Base-by-base conservation (phyloP, 1,140 invertebrate genomes). In the Drosophila busckii region DNA sequence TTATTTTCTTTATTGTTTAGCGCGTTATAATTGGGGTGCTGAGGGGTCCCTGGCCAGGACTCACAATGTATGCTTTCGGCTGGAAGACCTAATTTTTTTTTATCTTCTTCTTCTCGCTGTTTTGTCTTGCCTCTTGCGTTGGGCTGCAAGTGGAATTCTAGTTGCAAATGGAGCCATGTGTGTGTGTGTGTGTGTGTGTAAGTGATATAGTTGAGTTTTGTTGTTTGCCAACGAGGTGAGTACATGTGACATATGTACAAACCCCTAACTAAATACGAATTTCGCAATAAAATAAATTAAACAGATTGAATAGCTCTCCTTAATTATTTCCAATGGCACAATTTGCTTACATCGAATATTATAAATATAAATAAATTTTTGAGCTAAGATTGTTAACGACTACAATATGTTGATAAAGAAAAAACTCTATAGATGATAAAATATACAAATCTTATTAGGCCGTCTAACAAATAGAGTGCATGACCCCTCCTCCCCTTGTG, bases 1-100 rank as follows among this genome's bases (percentile, higher is more conserved):
- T 68, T 80, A 82, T 80, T 80, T 80, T 71, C 68, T 82, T 80
- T 80, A 82, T 80, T 80, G 73, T 82, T 82, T 80, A 73, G 68
- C 75, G 73, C 54, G 73, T 82, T 69, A 73, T 82, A 82, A 80
- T 80, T 80, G 62, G 62, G 62, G 58, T 66, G 62, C 49, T 42
- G 20, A 64, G 53, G 48, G 55, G 15, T 52, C 12, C 35, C 34
- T 34, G 48, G 19, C 28, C 10, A 54, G 56, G 56, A 48, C 25
- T 38, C 53, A 67, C 63, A 67, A 67, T 46, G 59, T 23, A 63
- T 58, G 25, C 63, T 63, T 7, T 63, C 63, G 59, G 32, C 45
- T 45, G 63, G 63, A 67, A 66, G 63, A 66, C 63, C 63, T 62
- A 62, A 41, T 48, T 65, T 65, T 42, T 35, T 53, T 46, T 19